Evolutionary conservation across 2,888 invertebrate species (phyloP).

Genomic region (Acrobasis repandana): DNA sequence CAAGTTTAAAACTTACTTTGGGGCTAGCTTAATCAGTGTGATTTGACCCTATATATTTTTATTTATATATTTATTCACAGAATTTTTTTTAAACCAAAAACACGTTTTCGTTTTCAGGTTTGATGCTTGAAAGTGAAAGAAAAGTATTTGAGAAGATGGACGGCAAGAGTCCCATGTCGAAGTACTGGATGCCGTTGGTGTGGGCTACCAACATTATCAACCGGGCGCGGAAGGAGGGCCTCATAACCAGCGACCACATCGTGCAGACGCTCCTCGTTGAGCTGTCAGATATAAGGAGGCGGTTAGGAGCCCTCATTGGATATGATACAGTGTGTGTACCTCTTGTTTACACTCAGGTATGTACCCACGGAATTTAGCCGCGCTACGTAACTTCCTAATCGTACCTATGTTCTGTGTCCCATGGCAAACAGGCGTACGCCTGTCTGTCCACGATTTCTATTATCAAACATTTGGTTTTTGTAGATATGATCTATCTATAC

Average conservation of each 20-base stretch:
- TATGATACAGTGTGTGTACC: slow-evolving; percentile 97
- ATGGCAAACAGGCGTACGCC: too few relatives aligned
- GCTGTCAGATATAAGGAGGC: slow-evolving; percentile 92
- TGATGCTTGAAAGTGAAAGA: slow-evolving; percentile 95
- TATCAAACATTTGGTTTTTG: too few relatives aligned
- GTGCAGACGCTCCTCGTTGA: slow-evolving; percentile 95
- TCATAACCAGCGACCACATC: slow-evolving; percentile 94
- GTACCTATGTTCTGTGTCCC: too few relatives aligned
- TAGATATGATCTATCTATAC: too few relatives aligned
- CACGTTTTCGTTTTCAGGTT: slow-evolving; percentile 80
- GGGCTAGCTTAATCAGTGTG: too few relatives aligned
- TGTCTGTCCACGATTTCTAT: too few relatives aligned
- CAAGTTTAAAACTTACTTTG: too few relatives aligned
- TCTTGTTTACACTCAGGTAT: slow-evolving; percentile 95
- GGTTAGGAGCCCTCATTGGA: slow-evolving; percentile 92
- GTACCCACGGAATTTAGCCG: slow-evolving; percentile 25
- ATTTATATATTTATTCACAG: too few relatives aligned
- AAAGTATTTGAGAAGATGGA: slow-evolving; percentile 96
- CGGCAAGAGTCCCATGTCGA: slow-evolving; percentile 93
- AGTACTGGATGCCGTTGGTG: slow-evolving; percentile 96
- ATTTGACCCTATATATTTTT: too few relatives aligned
- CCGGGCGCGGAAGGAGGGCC: slow-evolving; percentile 91
- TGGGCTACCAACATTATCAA: slow-evolving; percentile 97
- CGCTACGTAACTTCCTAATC: too few relatives aligned
- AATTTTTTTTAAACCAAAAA: too few relatives aligned